Percentiles rank a stretch among this genome's conserved stretches.
phyloP scores from a whole-genome alignment of 2,888 invertebrate genomes.

The Entomobrya proxima region DNA sequence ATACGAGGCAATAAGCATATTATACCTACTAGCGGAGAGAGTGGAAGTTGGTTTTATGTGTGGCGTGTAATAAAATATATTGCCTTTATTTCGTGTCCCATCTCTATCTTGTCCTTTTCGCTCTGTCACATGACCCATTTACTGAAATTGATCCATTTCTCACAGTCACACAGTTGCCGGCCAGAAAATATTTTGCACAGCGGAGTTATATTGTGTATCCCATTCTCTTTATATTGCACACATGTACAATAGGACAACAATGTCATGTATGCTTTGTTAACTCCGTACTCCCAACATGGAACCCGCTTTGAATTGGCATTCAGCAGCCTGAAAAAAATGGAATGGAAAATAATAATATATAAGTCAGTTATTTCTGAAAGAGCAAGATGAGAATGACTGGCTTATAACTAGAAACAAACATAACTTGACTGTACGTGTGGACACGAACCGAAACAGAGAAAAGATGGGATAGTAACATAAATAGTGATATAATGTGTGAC shows the following conservation, averaged over 20 bases:
- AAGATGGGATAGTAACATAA: constrained; percentile 14
- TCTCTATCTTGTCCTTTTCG: constrained; percentile 6
- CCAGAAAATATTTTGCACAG: constrained; percentile 3
- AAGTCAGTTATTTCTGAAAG: background rate
- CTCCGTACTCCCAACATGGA: background rate
- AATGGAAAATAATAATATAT: background rate
- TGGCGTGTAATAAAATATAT: background rate
- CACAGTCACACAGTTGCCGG: constrained; percentile 4
- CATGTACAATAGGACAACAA: constrained; percentile 19
- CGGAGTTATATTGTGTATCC: background rate
- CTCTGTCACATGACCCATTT: constrained; percentile 40
- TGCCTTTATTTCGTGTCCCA: background rate
- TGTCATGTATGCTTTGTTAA: constrained; percentile 9
- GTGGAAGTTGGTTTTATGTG: too few relatives aligned
- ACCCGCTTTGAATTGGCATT: background rate
- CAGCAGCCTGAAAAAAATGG: background rate
- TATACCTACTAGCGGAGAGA: too few relatives aligned
- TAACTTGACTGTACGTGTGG: background rate
- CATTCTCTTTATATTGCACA: too few relatives aligned
- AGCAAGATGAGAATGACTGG: background rate
- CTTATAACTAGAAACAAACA: background rate
- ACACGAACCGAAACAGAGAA: background rate
- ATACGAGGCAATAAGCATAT: too few relatives aligned
- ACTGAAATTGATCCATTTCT: constrained; percentile 44
- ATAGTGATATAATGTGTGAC: background rate